A percentile compares a stretch with the other conserved stretches of the same genome.
Conservation (phyloP, 1,140 invertebrate species). For the Brachionus rubens region DNA sequence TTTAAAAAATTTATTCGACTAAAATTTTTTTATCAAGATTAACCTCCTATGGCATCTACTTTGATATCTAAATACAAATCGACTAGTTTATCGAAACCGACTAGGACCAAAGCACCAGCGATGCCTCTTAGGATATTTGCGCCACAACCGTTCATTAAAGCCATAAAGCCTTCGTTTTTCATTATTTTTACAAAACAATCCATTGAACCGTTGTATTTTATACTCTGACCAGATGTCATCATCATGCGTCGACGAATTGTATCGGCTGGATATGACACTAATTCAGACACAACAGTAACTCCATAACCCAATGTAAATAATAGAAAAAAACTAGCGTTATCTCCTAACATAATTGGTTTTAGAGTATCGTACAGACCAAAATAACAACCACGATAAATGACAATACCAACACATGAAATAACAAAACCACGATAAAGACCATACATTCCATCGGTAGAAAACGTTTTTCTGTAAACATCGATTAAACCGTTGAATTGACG, state of each 20-base stretch:
- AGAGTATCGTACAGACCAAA: slow-evolving; percentile 92
- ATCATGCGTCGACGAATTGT: slow-evolving; percentile 88
- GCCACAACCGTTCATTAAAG: slow-evolving; percentile 64
- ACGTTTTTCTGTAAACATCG: slow-evolving; percentile 81
- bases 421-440: slow-evolving; percentile 88
- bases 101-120: slow-evolving; percentile 62
- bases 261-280: slow-evolving; percentile 90
- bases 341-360: slow-evolving; percentile 74
- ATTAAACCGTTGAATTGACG: slow-evolving; percentile 81
- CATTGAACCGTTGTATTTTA: slow-evolving; percentile 64
- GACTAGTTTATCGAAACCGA: slow-evolving; percentile 64
- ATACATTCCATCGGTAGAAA: slow-evolving; percentile 76
- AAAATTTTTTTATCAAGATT: too few relatives aligned
- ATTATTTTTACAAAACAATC: slow-evolving; percentile 63
- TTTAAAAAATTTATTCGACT: too few relatives aligned
- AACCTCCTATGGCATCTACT: neutral
- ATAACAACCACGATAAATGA: slow-evolving; percentile 73
- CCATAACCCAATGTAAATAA: slow-evolving; percentile 76
- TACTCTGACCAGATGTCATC: slow-evolving; percentile 65
- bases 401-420: slow-evolving; percentile 70
- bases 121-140: slow-evolving; percentile 64
- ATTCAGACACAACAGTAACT: slow-evolving; percentile 80
- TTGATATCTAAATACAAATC: slow-evolving; percentile 51
- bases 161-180: slow-evolving; percentile 63
- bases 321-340: slow-evolving; percentile 76